Conservation (phyloP, 2,113 vertebrate species). For the Oryzias celebensis region DNA sequence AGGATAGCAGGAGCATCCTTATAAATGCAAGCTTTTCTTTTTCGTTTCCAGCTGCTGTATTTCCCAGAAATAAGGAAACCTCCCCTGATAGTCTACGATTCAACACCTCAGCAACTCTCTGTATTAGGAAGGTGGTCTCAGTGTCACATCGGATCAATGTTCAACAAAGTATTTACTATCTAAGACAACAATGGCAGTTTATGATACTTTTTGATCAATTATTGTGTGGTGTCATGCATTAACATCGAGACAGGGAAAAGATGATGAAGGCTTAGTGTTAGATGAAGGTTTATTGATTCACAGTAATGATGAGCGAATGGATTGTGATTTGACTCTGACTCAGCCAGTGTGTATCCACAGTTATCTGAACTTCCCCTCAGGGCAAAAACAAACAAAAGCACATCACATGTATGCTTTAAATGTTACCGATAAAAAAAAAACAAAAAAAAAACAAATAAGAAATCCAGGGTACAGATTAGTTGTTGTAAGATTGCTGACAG, state of each 20-base stretch:
- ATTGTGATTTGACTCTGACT: constrained; percentile 55
- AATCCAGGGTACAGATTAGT: constrained; percentile 28
- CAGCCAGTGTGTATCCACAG: constrained; percentile 58
- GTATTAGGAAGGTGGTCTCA: too few relatives aligned
- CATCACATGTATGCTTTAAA: constrained; percentile 33
- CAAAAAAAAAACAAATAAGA: constrained; percentile 31
- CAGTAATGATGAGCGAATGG: constrained; percentile 77
- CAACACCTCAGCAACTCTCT: too few relatives aligned
- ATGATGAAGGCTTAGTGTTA: constrained; percentile 49
- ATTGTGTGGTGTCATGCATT: constrained; percentile 27
- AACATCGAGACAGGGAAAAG: constrained; percentile 35
- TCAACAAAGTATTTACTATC: neutral
- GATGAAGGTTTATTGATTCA: constrained; percentile 79
- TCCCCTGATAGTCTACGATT: too few relatives aligned
- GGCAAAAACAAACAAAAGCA: constrained; percentile 26
- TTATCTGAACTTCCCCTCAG: constrained; percentile 27
- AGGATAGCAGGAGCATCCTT: too few relatives aligned
- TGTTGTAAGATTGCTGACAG: constrained; percentile 10
- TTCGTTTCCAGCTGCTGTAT: too few relatives aligned
- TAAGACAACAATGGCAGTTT: neutral
- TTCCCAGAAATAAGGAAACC: too few relatives aligned
- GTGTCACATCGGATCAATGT: neutral
- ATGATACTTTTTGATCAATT: constrained; percentile 10
- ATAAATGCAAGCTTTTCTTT: too few relatives aligned
- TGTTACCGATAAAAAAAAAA: constrained; percentile 25